These are phyloP conservation scores for Troides aeacus DNA, from an alignment of 2,888 invertebrate species.

Conservation along the genomic window DNA sequence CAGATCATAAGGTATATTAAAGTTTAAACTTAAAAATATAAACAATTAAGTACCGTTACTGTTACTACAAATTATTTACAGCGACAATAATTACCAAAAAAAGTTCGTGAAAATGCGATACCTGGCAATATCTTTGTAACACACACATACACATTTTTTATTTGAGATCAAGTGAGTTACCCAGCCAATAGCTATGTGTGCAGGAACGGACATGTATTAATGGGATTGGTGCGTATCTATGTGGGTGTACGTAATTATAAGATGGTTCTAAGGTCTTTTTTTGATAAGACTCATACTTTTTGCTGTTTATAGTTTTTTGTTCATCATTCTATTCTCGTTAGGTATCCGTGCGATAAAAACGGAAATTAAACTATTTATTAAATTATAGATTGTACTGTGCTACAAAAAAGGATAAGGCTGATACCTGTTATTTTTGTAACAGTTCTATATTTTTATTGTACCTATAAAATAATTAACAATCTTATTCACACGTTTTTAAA, in stretches of 20 bases:
- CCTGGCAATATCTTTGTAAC: conserved; percentile 51
- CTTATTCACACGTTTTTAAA: neutral
- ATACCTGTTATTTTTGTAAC: too few relatives aligned
- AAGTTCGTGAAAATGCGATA: conserved; percentile 33
- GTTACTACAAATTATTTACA: neutral
- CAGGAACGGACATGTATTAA: conserved; percentile 66
- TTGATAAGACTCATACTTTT: conserved; percentile 69
- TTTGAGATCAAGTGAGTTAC: conserved; percentile 38
- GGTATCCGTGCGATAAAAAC: conserved; percentile 16
- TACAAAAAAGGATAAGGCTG: too few relatives aligned
- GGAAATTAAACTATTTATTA: conserved; percentile 28
- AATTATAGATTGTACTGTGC: conserved; percentile 11
- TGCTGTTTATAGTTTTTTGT: conserved; percentile 38
- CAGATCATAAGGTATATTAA: neutral
- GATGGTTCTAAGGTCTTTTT: conserved; percentile 69
- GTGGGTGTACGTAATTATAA: conserved; percentile 75
- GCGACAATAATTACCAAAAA: conserved; percentile 19
- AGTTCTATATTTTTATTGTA: too few relatives aligned
- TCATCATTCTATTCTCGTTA: conserved; percentile 32
- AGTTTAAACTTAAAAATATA: neutral
- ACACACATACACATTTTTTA: conserved; percentile 23
- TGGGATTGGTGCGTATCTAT: conserved; percentile 66
- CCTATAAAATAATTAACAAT: too few relatives aligned
- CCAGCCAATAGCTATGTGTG: conserved; percentile 44
- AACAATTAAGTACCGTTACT: too few relatives aligned